Percentiles rank a stretch among this genome's conserved stretches.
Evolutionary conservation across 2,888 invertebrate species (phyloP).

Genomic region (Drosophila dives): DNA sequence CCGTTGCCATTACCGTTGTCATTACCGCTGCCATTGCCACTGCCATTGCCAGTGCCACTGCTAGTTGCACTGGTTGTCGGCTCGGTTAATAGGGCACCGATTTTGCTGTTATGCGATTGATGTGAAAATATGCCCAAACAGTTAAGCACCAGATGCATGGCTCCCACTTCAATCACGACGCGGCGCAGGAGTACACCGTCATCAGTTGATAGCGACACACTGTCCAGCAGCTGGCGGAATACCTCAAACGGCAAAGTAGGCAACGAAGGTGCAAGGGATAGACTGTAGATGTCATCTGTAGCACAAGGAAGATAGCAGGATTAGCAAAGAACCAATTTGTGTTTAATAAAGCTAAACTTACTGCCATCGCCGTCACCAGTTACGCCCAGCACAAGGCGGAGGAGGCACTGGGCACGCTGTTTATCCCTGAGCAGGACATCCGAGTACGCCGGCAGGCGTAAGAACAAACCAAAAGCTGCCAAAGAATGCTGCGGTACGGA

Average conservation of each 20-base stretch:
- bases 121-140: slow-evolving; percentile 96
- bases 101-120: slow-evolving; percentile 87
- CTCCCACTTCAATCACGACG: slow-evolving; percentile 93
- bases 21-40: slow-evolving; percentile 5
- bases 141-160: slow-evolving; percentile 93
- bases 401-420: slow-evolving; percentile 93
- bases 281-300: slow-evolving; percentile 89
- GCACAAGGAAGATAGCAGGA: background rate
- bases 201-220: slow-evolving; percentile 90
- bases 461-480: slow-evolving; percentile 94
- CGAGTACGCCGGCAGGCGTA: slow-evolving; percentile 95
- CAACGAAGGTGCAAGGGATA: slow-evolving; percentile 88
- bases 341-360: slow-evolving; percentile 80
- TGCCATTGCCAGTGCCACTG: slow-evolving; percentile 30
- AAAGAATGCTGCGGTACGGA: slow-evolving; percentile 95
- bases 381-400: slow-evolving; percentile 94
- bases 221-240: slow-evolving; percentile 91
- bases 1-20: slow-evolving; percentile 13
- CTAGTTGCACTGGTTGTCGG: slow-evolving; percentile 33
- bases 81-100: slow-evolving; percentile 72
- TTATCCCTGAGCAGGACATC: slow-evolving; percentile 94
- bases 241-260: slow-evolving; percentile 86
- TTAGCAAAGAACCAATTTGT: background rate
- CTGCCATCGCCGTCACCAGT: slow-evolving; percentile 96
- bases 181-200: slow-evolving; percentile 91